phyloP scores from a whole-genome alignment of 2,888 invertebrate species.

The Noctua janthe region DNA sequence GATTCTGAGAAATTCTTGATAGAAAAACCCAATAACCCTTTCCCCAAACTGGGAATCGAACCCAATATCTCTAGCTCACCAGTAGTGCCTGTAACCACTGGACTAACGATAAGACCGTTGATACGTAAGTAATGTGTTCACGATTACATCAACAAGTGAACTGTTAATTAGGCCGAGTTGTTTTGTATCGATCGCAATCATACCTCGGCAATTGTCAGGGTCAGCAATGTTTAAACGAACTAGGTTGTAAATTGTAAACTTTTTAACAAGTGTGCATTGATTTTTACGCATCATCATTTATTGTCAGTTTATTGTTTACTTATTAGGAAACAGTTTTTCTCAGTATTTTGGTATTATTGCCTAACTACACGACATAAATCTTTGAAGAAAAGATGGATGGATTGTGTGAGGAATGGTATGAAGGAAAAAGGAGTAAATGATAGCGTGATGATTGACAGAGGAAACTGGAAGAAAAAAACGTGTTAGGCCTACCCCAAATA shows the following conservation, averaged over 20 bases:
- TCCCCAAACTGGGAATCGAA: not conserved
- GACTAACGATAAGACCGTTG: not conserved
- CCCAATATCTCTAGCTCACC: not conserved
- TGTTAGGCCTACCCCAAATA: too few species aligned
- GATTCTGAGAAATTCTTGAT: too few species aligned
- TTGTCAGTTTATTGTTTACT: not conserved
- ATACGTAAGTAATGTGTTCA: conserved; percentile 13
- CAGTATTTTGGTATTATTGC: not conserved
- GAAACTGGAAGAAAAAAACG: too few species aligned
- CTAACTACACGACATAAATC: not conserved
- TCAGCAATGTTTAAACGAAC: conserved; percentile 45
- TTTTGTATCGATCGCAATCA: conserved; percentile 26
- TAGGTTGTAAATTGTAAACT: conserved; percentile 8
- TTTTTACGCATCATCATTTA: conserved; percentile 9
- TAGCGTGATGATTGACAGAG: too few species aligned
- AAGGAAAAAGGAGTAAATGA: too few species aligned
- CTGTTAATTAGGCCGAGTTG: conserved; percentile 33
- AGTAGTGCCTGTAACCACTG: not conserved
- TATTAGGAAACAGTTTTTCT: conserved; percentile 9
- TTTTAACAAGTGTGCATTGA: conserved; percentile 17
- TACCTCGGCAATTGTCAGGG: conserved; percentile 40
- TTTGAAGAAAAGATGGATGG: not conserved
- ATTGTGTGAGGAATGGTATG: too few species aligned
- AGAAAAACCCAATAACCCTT: not conserved
- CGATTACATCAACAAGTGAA: conserved; percentile 33